Base-by-base conservation (phyloP, 2,888 invertebrate species). In the Machimus rusticus region DNA sequence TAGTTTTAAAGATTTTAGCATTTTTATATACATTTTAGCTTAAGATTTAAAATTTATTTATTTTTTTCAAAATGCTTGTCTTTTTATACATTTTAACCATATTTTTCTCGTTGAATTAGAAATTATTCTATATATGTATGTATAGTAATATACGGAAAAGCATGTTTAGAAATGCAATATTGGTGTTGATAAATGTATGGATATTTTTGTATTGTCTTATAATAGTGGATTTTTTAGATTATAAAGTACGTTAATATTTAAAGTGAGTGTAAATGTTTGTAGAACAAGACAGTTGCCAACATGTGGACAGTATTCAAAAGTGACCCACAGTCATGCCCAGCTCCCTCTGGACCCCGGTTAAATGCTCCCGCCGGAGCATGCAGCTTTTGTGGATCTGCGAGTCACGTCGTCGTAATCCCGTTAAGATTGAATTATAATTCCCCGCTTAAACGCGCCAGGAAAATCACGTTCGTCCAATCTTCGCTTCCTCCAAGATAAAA, bases 381-480 rank as follows among this genome's bases (percentile, higher is more conserved):
- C 19, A 28, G 23, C 12, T 66, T 66, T 66, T 66, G 19, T 66
- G 28, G 28, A 66, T 12, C 19, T 28, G 66, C 19, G 23, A 19
- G 66, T 78, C 78, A 78, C 78, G 78, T 78, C 37, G 23, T 19
- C 34, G 43, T 55, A n/a, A 23, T 81, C 28, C 81, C 81, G 81
- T 81, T 81, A 81, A 51, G 16, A 81, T 81, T 81, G 51, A 81
- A 81, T 81, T 81, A 55, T 51, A 81, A 81, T 81, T 81, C 34
- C 39, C 34, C 37, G 39, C 37, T 76, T 19, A 37, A 34, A 76
- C 34, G 51, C 51, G 55, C 81, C 14, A 55, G n/a, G 51, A 81
- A 81, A 31, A 37, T 81, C 81, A 81, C 81, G 81, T 81, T 81
- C 43, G n/a, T 81, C 55, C 81, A 81, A 81, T 81, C 81, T 81